phyloP scores from a whole-genome alignment of 2,113 vertebrate genomes.

The Chloebia gouldiae region DNA sequence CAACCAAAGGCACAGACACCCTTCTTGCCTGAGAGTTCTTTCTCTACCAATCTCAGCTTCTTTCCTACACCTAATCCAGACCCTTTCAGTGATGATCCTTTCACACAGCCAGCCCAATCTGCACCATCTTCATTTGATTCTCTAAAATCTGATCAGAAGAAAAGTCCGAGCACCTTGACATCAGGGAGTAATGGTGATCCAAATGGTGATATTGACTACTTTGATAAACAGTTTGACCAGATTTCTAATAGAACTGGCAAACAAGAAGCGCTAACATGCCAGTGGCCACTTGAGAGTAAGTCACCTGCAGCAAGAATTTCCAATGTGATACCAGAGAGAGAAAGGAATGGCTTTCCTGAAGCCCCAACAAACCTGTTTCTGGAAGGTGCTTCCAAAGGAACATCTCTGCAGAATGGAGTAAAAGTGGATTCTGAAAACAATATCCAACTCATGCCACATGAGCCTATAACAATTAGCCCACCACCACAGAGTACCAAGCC shows the following conservation, averaged over 20 bases:
- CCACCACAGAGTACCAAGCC: constrained; percentile 91
- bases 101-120: constrained; percentile 72
- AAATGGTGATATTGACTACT: constrained; percentile 76
- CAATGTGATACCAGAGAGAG: constrained; percentile 74
- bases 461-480: constrained; percentile 87
- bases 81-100: constrained; percentile 91
- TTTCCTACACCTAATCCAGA: constrained; percentile 90
- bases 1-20: constrained; percentile 73
- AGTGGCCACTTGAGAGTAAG: constrained; percentile 75
- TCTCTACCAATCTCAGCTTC: constrained; percentile 84
- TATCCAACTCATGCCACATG: constrained; percentile 68
- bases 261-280: constrained; percentile 75
- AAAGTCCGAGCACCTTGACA: constrained; percentile 49
- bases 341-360: constrained; percentile 72
- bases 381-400: constrained; percentile 72
- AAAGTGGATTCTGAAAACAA: constrained; percentile 74
- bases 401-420: constrained; percentile 69
- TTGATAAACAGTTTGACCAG: constrained; percentile 82
- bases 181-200: constrained; percentile 66
- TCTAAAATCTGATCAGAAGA: constrained; percentile 70
- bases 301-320: constrained; percentile 63
- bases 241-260: constrained; percentile 83
- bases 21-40: constrained; percentile 78
- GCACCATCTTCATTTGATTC: constrained; percentile 69
- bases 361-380: constrained; percentile 76